phyloP scores from a whole-genome alignment of 2,888 invertebrate genomes.

The Papilio gigon region DNA sequence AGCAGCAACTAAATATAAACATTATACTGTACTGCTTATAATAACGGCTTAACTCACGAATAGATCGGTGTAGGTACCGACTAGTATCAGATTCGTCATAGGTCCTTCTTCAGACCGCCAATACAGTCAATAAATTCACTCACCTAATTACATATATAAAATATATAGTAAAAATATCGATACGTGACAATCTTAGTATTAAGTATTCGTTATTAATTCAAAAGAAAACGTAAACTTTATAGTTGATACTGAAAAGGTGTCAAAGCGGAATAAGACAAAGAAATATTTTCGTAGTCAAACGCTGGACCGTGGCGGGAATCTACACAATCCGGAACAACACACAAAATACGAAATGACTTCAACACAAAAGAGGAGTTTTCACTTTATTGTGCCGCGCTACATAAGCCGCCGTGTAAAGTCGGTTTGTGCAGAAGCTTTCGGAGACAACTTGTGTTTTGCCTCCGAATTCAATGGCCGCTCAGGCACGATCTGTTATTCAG shows the following conservation, averaged over 20 bases:
- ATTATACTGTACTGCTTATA: too few species aligned
- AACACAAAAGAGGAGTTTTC: conserved; percentile 33
- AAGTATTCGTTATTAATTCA: too few species aligned
- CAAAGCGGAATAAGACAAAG: conserved; percentile 14
- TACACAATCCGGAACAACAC: conserved; percentile 8
- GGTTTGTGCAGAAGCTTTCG: conserved; percentile 33
- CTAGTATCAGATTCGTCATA: too few species aligned
- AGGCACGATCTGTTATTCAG: conserved; percentile 26
- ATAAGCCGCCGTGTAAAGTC: conserved; percentile 33
- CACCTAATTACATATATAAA: too few species aligned
- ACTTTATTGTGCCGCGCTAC: conserved; percentile 30
- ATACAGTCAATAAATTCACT: too few species aligned
- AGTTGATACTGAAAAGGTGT: neutral
- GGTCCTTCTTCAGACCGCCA: too few species aligned
- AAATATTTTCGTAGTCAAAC: conserved; percentile 22
- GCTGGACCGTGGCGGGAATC: conserved; percentile 20
- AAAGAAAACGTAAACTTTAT: neutral
- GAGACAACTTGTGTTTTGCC: conserved; percentile 38
- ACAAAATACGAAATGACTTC: conserved; percentile 34
- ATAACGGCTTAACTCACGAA: too few species aligned
- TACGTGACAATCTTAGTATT: too few species aligned
- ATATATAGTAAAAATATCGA: too few species aligned
- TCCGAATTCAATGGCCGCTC: conserved; percentile 28
- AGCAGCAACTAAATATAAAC: too few species aligned
- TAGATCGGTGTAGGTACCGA: too few species aligned